These are phyloP conservation scores for Artibeus jamaicensis DNA, from an alignment of 2,797 vertebrate genomes.

Conservation along the genomic window DNA sequence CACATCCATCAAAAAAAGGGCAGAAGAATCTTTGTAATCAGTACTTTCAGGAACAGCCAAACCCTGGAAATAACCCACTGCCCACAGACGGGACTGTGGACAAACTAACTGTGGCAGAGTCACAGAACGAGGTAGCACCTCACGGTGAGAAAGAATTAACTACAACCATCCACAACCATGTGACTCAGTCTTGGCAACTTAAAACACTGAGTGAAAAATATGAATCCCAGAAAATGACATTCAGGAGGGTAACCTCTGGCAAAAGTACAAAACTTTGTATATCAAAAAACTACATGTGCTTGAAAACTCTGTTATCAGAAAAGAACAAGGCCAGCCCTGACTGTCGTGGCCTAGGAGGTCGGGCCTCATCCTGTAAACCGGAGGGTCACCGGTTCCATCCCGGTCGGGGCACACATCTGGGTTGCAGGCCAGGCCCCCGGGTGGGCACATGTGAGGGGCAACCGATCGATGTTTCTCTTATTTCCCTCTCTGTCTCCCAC, in stretches of 20 bases:
- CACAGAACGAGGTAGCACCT: accelerated
- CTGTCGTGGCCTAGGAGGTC: too few relatives aligned
- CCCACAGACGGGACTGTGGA: too few relatives aligned
- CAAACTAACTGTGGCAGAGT: accelerated
- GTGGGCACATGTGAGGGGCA: too few relatives aligned
- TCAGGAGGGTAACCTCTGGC: background rate
- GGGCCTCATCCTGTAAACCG: too few relatives aligned
- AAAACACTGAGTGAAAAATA: background rate
- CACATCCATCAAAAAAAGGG: background rate
- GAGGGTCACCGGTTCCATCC: too few relatives aligned
- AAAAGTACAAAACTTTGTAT: background rate
- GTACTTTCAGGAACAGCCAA: background rate
- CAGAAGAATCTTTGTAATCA: background rate
- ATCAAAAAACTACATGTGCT: background rate
- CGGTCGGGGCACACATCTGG: too few relatives aligned
- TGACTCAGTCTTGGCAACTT: background rate
- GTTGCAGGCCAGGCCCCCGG: too few relatives aligned
- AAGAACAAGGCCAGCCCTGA: background rate
- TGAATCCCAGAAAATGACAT: background rate
- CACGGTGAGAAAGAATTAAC: too few relatives aligned
- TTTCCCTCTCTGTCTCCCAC: too few relatives aligned
- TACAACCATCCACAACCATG: accelerated
- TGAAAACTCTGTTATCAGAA: background rate
- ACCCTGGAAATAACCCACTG: too few relatives aligned
- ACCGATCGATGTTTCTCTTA: too few relatives aligned